Evolutionary conservation across 1,140 invertebrate species (phyloP), one percentile per base, ranked within the genome.

Genomic region (Daktulosphaira vitifoliae): DNA sequence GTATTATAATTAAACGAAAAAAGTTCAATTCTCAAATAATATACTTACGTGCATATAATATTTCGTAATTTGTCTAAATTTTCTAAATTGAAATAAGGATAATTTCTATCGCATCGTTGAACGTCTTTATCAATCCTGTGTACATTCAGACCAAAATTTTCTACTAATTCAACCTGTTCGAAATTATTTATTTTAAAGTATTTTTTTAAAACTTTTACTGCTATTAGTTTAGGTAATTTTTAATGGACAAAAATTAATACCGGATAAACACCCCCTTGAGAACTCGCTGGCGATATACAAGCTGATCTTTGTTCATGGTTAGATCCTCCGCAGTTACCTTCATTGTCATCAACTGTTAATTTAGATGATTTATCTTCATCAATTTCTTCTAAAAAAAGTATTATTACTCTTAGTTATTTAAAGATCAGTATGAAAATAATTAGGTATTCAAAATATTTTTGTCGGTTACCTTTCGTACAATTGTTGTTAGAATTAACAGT

Each of bases 111-210:
- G 77, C 93, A 97, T 66, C 93, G 76, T 74, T 94, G 89, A 3
- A 96, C 93, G 76, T 97, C 93, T 76, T 97, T 97, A 73, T 97
- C 93, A 68, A 97, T 96, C 22, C 93, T 80, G 76, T 96, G 92
- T 1, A 96, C 74, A 76, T 96, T 96, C 20, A 93, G 74, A 1
- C 88, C 90, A 71, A 96, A 96, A 59, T 81, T 83, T 70, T 95
- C 89, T 48, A 96, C 76, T 42, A 95, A 74, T 72, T 92, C 89
- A 68, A 81, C 82, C 87, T 90, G 72, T 38, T 78, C 15, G 25
- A 3, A 23, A 42, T 64, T n/a, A n/a, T n/a, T n/a, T n/a, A n/a
- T n/a, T n/a, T n/a, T n/a, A n/a, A 39, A 39, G n/a, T 9, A 8
- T n/a, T 8, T n/a, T 39, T 39, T n/a, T 8, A 8, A 39, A 39